Evolutionary conservation across 1,140 invertebrate genomes (phyloP).

Genomic region (Neotoxoptera formosana): DNA sequence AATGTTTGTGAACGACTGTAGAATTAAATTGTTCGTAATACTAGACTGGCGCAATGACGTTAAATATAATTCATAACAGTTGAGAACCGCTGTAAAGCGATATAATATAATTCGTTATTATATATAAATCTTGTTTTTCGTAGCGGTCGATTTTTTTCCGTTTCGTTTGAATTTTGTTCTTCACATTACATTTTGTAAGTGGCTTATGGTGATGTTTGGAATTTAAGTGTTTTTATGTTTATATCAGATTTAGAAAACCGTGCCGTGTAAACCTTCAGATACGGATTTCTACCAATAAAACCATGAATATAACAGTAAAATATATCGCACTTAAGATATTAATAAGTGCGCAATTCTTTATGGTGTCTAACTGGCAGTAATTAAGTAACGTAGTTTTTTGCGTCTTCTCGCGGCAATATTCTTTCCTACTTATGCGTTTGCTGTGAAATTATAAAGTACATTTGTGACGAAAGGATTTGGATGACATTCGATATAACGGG

Average conservation of each 20-base stretch:
- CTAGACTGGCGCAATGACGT: not conserved
- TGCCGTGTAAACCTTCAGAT: not conserved
- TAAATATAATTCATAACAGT: not conserved
- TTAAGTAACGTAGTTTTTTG: not conserved
- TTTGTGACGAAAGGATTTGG: too few relatives aligned
- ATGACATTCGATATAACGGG: too few relatives aligned
- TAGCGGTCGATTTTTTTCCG: not conserved
- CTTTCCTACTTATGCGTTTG: too few relatives aligned
- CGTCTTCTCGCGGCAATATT: not conserved
- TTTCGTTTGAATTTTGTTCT: not conserved
- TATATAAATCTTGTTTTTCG: too few relatives aligned
- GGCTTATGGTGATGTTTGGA: not conserved
- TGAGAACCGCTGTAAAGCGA: not conserved
- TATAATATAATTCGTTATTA: not conserved
- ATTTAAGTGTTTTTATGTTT: not conserved
- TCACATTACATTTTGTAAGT: too few relatives aligned
- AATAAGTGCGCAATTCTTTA: not conserved
- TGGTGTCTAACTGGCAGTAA: not conserved
- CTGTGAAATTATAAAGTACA: too few relatives aligned
- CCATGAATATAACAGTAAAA: not conserved
- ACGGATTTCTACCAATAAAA: not conserved
- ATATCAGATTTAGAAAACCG: not conserved
- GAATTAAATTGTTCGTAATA: not conserved
- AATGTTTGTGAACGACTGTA: not conserved
- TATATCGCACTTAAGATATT: too few relatives aligned